These are phyloP conservation scores for Ceramica pisi DNA, from an alignment of 2,888 invertebrate genomes.

Conservation along the genomic window DNA sequence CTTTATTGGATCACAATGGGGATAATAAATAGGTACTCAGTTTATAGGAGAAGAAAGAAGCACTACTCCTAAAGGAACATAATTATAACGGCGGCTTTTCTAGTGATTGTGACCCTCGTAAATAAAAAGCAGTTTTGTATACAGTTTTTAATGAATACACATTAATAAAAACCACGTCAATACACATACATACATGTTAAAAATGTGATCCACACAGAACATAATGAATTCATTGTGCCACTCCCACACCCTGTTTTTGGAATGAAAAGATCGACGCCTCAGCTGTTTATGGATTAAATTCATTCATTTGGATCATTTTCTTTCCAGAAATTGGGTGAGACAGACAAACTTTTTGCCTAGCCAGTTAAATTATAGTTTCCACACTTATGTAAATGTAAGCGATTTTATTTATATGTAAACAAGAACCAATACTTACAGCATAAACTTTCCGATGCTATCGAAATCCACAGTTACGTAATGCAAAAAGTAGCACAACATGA, in stretches of 20 bases:
- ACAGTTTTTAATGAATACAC: conserved; percentile 86
- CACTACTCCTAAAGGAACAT: not conserved
- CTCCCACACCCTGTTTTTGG: conserved; percentile 60
- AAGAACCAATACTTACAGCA: conserved; percentile 17
- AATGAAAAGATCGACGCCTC: conserved; percentile 19
- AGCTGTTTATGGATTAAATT: not conserved
- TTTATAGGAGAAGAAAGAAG: conserved; percentile 1
- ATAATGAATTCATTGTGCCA: conserved; percentile 75
- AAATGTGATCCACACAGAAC: conserved; percentile 81
- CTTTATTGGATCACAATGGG: conserved; percentile 29
- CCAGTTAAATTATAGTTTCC: conserved; percentile 42
- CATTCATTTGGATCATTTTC: not conserved
- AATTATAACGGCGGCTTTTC: not conserved
- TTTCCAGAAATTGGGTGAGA: conserved; percentile 33
- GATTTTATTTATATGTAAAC: conserved; percentile 29
- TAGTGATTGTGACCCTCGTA: conserved; percentile 31
- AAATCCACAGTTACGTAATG: conserved; percentile 22
- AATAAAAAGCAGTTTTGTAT: conserved; percentile 70
- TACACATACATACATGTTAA: conserved; percentile 83
- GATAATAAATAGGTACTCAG: conserved; percentile 7
- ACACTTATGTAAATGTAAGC: conserved; percentile 37
- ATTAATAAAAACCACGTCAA: conserved; percentile 87
- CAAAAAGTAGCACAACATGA: conserved; percentile 24
- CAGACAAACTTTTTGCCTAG: conserved; percentile 48
- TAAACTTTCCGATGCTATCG: conserved; percentile 23